Conservation (phyloP, 2,888 invertebrate genomes). For the Stenoptilia bipunctidactyla region DNA sequence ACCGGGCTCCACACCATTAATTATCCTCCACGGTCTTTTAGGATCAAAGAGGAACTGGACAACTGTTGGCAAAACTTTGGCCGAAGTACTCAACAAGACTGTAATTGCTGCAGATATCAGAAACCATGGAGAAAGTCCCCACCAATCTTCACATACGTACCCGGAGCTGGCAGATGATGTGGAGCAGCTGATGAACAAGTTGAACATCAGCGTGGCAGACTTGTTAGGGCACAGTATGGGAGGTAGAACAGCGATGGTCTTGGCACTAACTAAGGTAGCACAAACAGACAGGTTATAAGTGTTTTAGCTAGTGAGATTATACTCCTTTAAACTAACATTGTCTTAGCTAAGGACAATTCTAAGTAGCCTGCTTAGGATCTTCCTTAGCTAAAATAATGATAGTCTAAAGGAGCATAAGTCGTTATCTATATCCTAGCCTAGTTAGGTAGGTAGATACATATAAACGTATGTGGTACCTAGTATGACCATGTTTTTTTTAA, state of each 20-base stretch:
- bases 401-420: too few species aligned
- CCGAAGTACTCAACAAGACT: constrained; percentile 68
- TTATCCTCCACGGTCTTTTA: constrained; percentile 81
- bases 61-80: constrained; percentile 78
- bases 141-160: constrained; percentile 77
- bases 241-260: constrained; percentile 86
- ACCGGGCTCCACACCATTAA: too few species aligned
- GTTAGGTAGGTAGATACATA: too few species aligned
- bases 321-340: too few species aligned
- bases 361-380: too few species aligned
- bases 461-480: too few species aligned
- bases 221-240: constrained; percentile 94
- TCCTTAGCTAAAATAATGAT: too few species aligned
- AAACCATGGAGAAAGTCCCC: constrained; percentile 94
- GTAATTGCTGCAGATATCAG: constrained; percentile 87
- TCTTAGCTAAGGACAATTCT: too few species aligned
- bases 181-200: constrained; percentile 65
- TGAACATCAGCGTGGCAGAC: constrained; percentile 66
- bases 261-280: constrained; percentile 68
- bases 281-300: too few species aligned
- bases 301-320: too few species aligned
- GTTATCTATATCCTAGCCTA: too few species aligned
- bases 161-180: constrained; percentile 80
- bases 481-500: too few species aligned
- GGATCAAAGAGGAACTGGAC: constrained; percentile 93